These are phyloP conservation scores for Adineta ricciae DNA, from an alignment of 2,888 invertebrate genomes.

Conservation along the genomic window DNA sequence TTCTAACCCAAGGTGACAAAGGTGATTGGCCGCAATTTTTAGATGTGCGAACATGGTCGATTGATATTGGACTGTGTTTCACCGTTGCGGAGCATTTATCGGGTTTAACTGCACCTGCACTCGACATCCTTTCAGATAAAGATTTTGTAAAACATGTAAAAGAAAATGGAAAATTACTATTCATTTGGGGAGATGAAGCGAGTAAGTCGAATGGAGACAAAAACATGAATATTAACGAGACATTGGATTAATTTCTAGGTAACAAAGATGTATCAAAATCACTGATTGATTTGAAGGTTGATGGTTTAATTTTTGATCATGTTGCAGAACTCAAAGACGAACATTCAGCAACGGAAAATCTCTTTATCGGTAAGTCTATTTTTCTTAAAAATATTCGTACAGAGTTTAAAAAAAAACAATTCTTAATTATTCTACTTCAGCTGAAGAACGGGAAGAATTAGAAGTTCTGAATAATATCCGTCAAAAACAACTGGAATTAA, in stretches of 20 bases:
- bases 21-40: constrained; percentile 66
- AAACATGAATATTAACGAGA: too few species aligned
- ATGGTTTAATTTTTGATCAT: neutral
- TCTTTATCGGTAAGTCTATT: neutral
- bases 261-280: neutral
- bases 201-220: neutral
- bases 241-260: neutral
- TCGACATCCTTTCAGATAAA: neutral
- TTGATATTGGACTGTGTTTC: neutral
- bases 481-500: neutral
- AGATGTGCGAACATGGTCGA: constrained; percentile 52
- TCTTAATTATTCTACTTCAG: neutral
- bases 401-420: too few species aligned
- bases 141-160: neutral
- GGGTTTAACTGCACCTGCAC: neutral
- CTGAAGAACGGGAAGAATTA: constrained; percentile 1
- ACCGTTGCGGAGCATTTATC: neutral
- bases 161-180: constrained; percentile 2
- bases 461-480: neutral
- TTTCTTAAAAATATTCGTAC: neutral
- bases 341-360: neutral
- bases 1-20: constrained; percentile 71
- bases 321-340: neutral
- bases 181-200: neutral
- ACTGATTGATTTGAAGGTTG: neutral